phyloP scores from a whole-genome alignment of 2,797 vertebrate species.

The Sciurus carolinensis region DNA sequence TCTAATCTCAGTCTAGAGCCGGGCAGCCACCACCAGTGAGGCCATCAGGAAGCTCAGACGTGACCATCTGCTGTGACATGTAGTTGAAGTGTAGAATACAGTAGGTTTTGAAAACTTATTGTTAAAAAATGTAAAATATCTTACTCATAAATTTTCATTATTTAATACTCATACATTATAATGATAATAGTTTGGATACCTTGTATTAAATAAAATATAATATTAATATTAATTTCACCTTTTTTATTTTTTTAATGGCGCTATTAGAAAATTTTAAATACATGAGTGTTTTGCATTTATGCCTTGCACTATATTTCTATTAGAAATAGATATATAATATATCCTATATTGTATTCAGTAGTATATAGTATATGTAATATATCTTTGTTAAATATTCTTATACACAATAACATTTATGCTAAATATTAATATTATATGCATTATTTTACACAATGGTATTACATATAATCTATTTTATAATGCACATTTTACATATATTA shows the following conservation, averaged over 20 bases:
- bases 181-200: neutral
- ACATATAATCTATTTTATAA: neutral
- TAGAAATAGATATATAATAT: neutral
- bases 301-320: neutral
- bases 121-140: neutral
- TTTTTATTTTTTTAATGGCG: neutral
- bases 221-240: slow-evolving; percentile 34
- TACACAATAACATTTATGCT: neutral
- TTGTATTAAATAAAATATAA: neutral
- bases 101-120: neutral
- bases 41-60: rapidly evolving
- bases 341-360: neutral
- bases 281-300: neutral
- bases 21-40: neutral
- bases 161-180: neutral
- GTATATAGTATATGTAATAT: neutral
- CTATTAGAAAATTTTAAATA: slow-evolving; percentile 2
- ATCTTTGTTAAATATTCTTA: neutral
- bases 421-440: neutral
- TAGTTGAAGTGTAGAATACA: neutral
- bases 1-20: neutral
- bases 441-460: neutral
- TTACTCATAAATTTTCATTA: neutral
- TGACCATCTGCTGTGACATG: neutral
- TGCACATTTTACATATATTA: neutral